Base-by-base conservation (phyloP, 2,113 vertebrate species). In the Chascanopsetta lugubris region DNA sequence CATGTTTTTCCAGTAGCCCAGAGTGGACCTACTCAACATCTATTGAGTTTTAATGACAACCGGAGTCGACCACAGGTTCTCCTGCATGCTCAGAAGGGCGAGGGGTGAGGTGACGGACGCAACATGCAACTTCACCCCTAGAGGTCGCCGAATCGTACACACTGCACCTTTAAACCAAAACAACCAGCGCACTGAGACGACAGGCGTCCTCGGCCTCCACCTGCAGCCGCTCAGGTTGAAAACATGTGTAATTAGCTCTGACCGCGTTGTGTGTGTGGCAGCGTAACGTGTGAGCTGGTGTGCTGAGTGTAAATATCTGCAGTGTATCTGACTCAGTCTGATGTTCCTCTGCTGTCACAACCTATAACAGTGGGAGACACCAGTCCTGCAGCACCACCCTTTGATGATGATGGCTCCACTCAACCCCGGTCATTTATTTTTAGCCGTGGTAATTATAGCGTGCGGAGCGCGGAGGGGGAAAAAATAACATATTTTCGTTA, bases 201-300 rank as follows among this genome's bases (percentile, higher is more conserved):
- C 21, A 22, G 53, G 13, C 17, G 50, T 51, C 69, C 29, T 48
- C 48, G 24, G 25, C 51, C 24, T 32, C 57, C 75, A 61, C 79
- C 73, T 80, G 73, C 53, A 57, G 61, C 40, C 43, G 71, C 76
- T 54, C 58, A 24, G 20, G 36, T 62, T 56, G 18, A 69, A 79
- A 89, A 87, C 79, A 87, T 61, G 69, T 82, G 68, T 69, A 86
- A 85, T 84, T 68, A 79, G 60, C 79, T 75, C 72, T 63, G 57
- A 75, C 69, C 77, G 70, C 43, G 62, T 55, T 86, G 66, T 68
- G 46, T 55, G 43, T 85, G 83, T 73, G 45, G 56, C 61, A 56
- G 49, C 55, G 50, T 58, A 63, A 72, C 85, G 61, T 85, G 75
- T 71, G 59, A 86, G 69, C 54, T 60, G 5, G 50, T 54, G 40